phyloP scores from a whole-genome alignment of 2,888 invertebrate species.

The Andrena camellia region DNA sequence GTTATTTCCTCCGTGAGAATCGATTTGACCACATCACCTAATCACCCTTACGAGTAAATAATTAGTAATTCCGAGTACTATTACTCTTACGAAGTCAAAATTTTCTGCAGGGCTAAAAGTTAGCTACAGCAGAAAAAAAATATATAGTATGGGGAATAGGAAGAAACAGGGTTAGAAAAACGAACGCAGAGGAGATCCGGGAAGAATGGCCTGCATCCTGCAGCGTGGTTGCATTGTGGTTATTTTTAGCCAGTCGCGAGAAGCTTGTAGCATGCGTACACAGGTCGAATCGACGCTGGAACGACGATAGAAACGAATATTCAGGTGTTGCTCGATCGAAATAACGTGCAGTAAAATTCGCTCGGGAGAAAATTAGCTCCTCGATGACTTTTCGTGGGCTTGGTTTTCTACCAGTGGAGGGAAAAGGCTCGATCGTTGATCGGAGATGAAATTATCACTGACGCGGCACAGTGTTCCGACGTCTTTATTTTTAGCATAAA shows the following conservation, averaged over 20 bases:
- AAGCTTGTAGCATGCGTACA: constrained; percentile 5
- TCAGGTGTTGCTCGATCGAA: neutral
- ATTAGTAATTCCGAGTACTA: too few species aligned
- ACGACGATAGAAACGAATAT: neutral
- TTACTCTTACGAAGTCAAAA: too few species aligned
- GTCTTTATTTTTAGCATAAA: constrained; percentile 43
- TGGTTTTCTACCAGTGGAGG: neutral
- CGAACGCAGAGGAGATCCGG: neutral
- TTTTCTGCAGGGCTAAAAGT: too few species aligned
- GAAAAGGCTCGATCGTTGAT: constrained; percentile 9
- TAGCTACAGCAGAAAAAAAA: neutral
- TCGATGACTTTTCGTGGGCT: constrained; percentile 7
- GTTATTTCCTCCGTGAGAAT: constrained; percentile 25
- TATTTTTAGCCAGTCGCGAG: constrained; percentile 42
- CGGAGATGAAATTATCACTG: constrained; percentile 13
- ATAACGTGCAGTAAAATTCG: neutral
- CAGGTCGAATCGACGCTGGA: neutral
- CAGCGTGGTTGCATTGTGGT: constrained; percentile 22
- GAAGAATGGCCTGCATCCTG: constrained; percentile 25
- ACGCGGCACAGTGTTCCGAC: constrained; percentile 16
- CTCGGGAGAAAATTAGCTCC: neutral
- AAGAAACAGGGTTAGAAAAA: constrained; percentile 5
- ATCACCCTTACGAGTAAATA: neutral
- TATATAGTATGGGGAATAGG: too few species aligned
- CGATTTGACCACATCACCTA: constrained; percentile 18